A percentile compares a stretch with the other conserved stretches of the same genome.
Evolutionary conservation across 2,113 vertebrate genomes (phyloP).

Genomic region (Neomonachus schauinslandi): DNA sequence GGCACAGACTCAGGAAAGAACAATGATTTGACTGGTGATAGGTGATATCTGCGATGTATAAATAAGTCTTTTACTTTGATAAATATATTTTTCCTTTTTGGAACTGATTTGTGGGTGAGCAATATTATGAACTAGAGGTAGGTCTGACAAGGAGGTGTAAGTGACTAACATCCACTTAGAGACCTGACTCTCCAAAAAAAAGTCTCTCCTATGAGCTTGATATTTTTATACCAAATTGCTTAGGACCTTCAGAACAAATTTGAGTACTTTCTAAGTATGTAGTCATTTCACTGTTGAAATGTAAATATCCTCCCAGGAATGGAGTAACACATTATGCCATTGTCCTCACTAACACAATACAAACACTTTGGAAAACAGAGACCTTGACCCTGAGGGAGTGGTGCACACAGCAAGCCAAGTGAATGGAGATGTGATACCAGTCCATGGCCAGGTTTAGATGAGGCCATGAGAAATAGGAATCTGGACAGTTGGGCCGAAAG

Average conservation of each 20-base stretch:
- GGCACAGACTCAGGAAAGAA: background rate
- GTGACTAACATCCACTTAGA: background rate
- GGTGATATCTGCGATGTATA: background rate
- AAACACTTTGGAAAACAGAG: background rate
- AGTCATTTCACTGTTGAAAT: background rate
- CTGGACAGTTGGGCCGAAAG: background rate
- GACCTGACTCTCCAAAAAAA: background rate
- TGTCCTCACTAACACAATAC: background rate
- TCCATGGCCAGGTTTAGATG: background rate
- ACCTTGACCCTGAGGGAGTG: background rate
- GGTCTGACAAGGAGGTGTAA: background rate
- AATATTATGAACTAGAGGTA: background rate
- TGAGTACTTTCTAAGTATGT: background rate
- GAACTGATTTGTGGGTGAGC: background rate
- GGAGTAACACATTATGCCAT: background rate
- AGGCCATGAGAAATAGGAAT: background rate
- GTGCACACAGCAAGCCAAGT: background rate
- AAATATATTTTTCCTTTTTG: background rate
- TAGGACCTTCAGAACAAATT: background rate
- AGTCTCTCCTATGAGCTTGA: background rate
- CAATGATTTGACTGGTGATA: background rate
- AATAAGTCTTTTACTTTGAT: conserved; percentile 24
- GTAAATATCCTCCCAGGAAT: background rate
- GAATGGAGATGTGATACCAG: background rate
- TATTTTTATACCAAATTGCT: background rate